A percentile compares a stretch with the other conserved stretches of the same genome.
phyloP scores from a whole-genome alignment of 2,797 vertebrate species.

The Falco novaeseelandiae region DNA sequence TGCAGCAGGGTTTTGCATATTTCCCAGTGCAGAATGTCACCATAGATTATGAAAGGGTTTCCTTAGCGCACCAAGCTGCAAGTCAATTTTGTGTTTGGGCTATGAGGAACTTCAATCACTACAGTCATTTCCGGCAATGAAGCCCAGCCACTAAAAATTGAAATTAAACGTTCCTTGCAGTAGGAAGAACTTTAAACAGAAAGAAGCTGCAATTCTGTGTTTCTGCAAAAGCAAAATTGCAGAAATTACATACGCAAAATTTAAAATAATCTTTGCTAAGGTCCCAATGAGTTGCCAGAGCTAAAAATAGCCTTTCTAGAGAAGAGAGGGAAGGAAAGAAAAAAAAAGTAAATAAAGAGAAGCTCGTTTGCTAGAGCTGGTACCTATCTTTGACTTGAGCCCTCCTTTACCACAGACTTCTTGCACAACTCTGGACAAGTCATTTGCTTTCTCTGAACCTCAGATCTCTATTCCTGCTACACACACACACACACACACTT shows the following conservation, averaged over 20 bases:
- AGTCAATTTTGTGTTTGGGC: neutral
- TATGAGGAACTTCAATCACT: slow-evolving; percentile 60
- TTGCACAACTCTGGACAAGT: neutral
- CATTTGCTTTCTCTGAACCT: neutral
- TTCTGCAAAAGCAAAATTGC: neutral
- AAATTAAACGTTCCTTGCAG: neutral
- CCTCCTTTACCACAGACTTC: neutral
- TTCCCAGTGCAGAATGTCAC: neutral
- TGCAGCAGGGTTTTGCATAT: neutral
- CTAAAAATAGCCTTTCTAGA: neutral
- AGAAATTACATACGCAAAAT: neutral
- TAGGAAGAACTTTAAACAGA: neutral
- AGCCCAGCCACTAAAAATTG: neutral
- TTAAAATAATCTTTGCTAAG: neutral
- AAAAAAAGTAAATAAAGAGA: neutral
- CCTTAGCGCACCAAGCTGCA: neutral
- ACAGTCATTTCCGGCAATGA: slow-evolving; percentile 55
- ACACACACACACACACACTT: rapidly evolving
- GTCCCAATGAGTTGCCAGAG: neutral
- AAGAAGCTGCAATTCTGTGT: neutral
- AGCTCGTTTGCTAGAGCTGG: neutral
- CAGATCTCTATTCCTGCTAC: neutral
- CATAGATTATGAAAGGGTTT: neutral
- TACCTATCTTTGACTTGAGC: neutral
- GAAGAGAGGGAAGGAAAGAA: neutral